These are phyloP conservation scores for Sarcophaga carnaria DNA, from an alignment of 2,888 invertebrate genomes.

Conservation along the genomic window DNA sequence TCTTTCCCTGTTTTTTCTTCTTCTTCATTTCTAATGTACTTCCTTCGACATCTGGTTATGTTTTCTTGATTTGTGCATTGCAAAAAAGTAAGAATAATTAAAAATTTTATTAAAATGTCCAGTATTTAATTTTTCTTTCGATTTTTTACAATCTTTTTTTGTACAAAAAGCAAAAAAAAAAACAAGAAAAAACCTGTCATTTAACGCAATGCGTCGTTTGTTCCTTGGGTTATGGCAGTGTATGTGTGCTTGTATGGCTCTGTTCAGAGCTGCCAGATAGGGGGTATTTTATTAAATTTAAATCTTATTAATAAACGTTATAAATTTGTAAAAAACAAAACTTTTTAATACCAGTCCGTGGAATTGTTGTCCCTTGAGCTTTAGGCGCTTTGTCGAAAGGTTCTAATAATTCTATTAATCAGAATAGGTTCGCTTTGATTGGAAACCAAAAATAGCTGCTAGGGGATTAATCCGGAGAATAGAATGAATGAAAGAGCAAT, in stretches of 20 bases:
- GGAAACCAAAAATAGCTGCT: too few species aligned
- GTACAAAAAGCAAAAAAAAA: not conserved
- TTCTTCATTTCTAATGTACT: not conserved
- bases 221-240: constrained; percentile 31
- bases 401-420: too few species aligned
- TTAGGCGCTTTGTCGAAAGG: too few species aligned
- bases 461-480: too few species aligned
- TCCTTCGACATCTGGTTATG: not conserved
- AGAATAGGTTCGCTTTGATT: too few species aligned
- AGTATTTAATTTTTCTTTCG: constrained; percentile 27
- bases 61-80: not conserved
- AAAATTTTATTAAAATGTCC: not conserved
- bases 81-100: not conserved
- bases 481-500: too few species aligned
- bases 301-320: too few species aligned
- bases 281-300: not conserved
- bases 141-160: constrained; percentile 1
- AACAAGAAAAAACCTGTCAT: constrained; percentile 34
- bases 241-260: constrained; percentile 13
- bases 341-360: too few species aligned
- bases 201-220: constrained; percentile 59
- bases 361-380: too few species aligned
- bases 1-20: not conserved
- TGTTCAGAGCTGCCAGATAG: constrained; percentile 29
- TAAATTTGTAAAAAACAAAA: too few species aligned